These are phyloP conservation scores for Bufo bufo DNA, from an alignment of 2,113 vertebrate genomes.

Conservation along the genomic window DNA sequence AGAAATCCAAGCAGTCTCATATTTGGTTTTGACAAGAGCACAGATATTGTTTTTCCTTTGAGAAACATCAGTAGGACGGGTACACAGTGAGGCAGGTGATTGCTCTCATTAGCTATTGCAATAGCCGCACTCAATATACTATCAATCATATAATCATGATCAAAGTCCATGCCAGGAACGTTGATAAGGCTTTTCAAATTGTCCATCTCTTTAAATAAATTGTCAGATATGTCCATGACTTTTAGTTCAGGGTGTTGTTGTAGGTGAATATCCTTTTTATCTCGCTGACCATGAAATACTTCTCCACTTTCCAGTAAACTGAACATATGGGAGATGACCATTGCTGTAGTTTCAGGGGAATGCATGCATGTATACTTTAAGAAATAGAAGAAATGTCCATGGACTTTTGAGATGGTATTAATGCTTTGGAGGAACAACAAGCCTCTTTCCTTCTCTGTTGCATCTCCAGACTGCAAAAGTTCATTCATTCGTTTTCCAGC, in stretches of 20 bases:
- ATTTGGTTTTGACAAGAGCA: not conserved
- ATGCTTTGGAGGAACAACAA: conserved; percentile 62
- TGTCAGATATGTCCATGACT: not conserved
- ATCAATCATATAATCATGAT: not conserved
- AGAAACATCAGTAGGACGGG: conserved; percentile 52
- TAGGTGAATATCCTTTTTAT: not conserved
- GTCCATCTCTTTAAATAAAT: not conserved
- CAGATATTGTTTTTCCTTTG: conserved; percentile 27
- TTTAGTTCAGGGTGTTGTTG: not conserved
- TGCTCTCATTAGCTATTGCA: not conserved
- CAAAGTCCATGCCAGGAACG: not conserved
- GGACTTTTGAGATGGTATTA: conserved; percentile 57
- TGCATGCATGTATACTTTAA: conserved; percentile 56
- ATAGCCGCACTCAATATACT: not conserved
- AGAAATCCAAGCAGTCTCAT: not conserved
- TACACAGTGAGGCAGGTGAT: not conserved
- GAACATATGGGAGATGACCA: conserved; percentile 64
- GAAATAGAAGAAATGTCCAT: conserved; percentile 46
- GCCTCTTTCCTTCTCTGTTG: conserved; percentile 59
- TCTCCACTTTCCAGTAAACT: conserved; percentile 51
- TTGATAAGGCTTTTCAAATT: not conserved
- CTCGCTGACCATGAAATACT: conserved; percentile 51
- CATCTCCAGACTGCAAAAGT: conserved; percentile 61
- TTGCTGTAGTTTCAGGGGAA: conserved; percentile 57
- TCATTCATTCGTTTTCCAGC: conserved; percentile 60